These are phyloP conservation scores for Parotia lawesii DNA, from an alignment of 2,113 vertebrate species.

Conservation along the genomic window DNA sequence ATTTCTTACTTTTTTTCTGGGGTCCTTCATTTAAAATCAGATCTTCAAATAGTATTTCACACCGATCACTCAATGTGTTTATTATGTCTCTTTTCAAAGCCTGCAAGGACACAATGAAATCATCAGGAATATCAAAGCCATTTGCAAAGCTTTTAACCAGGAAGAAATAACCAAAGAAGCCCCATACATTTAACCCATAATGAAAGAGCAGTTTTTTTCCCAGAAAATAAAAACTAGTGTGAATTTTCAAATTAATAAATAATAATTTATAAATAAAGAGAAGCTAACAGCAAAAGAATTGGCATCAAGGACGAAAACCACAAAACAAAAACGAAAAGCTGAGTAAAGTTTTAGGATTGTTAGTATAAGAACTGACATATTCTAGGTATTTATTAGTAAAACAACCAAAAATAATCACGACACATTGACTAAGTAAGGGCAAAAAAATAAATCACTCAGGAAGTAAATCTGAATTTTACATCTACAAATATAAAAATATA, in stretches of 20 bases:
- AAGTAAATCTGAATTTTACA: background rate
- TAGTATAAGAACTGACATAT: background rate
- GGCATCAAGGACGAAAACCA: background rate
- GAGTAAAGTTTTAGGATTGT: background rate
- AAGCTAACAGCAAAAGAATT: background rate
- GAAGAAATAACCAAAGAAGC: background rate
- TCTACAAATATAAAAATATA: background rate
- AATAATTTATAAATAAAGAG: background rate
- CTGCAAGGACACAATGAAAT: conserved; percentile 62
- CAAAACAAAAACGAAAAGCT: background rate
- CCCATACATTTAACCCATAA: background rate
- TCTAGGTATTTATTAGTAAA: background rate
- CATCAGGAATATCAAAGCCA: background rate
- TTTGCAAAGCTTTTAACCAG: background rate
- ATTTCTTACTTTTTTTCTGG: conserved; percentile 66
- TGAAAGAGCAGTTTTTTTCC: background rate
- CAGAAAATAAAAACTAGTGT: background rate
- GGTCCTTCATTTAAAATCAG: conserved; percentile 75
- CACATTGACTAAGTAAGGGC: background rate
- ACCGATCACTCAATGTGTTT: conserved; percentile 85
- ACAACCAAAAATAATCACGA: background rate
- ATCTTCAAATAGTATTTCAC: conserved; percentile 91
- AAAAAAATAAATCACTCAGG: background rate
- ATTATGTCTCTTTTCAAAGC: conserved; percentile 89
- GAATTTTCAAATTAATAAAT: background rate